These are phyloP conservation scores for Notolepis coatsorum DNA, from an alignment of 2,797 vertebrate genomes.

Conservation along the genomic window DNA sequence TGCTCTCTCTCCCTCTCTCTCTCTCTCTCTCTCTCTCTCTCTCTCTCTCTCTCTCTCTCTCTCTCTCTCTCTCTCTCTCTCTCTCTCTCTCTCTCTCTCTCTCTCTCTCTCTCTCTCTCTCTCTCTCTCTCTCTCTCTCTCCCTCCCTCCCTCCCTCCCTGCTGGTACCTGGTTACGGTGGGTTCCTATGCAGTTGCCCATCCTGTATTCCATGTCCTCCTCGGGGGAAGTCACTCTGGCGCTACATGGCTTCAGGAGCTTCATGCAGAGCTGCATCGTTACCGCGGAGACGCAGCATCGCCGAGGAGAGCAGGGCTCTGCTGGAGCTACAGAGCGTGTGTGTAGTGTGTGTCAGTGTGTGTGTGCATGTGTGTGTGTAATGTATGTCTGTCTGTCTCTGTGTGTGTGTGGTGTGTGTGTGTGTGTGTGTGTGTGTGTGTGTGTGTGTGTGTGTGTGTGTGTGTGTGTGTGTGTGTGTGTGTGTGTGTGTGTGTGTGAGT, in stretches of 20 bases:
- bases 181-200: conserved; percentile 86
- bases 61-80: too few species aligned
- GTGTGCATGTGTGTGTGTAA: conserved; percentile 49
- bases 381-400: conserved; percentile 30
- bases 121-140: too few species aligned
- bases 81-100: too few species aligned
- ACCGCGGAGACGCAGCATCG: conserved; percentile 73
- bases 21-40: too few species aligned
- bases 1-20: too few species aligned
- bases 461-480: conserved; percentile 17
- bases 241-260: conserved; percentile 83
- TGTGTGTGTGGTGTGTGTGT: conserved; percentile 17
- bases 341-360: conserved; percentile 35
- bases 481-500: too few species aligned
- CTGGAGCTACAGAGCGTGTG: conserved; percentile 50
- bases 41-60: too few species aligned
- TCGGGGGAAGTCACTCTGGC: conserved; percentile 82
- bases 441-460: conserved; percentile 46
- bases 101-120: too few species aligned
- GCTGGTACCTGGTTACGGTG: conserved; percentile 78
- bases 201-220: conserved; percentile 88
- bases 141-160: too few species aligned
- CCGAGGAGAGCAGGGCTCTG: conserved; percentile 62
- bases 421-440: conserved; percentile 49
- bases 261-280: conserved; percentile 85